Evolutionary conservation across 2,888 invertebrate species (phyloP).

Genomic region (Hesperia comma): DNA sequence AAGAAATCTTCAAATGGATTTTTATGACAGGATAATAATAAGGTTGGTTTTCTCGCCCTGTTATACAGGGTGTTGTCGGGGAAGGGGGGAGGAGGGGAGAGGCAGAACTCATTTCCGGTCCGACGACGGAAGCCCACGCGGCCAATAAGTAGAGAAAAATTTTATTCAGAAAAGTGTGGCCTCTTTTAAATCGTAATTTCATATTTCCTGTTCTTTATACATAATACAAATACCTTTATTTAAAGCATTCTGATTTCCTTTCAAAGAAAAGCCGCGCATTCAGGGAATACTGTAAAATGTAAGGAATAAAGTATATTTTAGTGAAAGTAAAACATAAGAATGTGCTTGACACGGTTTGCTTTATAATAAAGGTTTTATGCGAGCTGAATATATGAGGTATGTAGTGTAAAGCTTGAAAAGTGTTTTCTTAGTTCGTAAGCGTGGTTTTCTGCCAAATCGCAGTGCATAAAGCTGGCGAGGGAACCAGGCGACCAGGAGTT

Average conservation of each 20-base stretch:
- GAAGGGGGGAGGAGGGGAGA: conserved; percentile 42
- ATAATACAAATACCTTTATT: conserved; percentile 35
- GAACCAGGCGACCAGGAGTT: conserved; percentile 47
- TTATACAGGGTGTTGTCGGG: conserved; percentile 41
- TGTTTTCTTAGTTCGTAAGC: conserved; percentile 3
- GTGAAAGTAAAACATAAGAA: conserved; percentile 28
- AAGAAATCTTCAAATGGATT: conserved; percentile 41
- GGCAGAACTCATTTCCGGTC: conserved; percentile 79
- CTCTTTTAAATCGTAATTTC: conserved; percentile 64
- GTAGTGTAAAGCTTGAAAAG: conserved; percentile 19
- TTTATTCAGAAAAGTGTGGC: conserved; percentile 65
- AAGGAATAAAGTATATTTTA: conserved; percentile 16
- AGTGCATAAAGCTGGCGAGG: conserved; percentile 41
- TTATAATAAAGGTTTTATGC: conserved; percentile 29
- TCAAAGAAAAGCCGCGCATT: conserved; percentile 30
- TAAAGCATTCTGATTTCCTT: conserved; percentile 35
- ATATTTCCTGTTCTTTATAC: conserved; percentile 54
- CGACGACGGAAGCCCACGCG: conserved; percentile 68
- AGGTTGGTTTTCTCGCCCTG: conserved; percentile 66
- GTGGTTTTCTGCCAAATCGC: conserved; percentile 32
- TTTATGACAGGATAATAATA: conserved; percentile 67
- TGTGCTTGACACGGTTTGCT: conserved; percentile 26
- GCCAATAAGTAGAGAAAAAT: conserved; percentile 75
- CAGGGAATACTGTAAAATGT: conserved; percentile 28
- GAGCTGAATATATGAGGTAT: conserved; percentile 7